These are phyloP conservation scores for Arvicanthis niloticus DNA, from an alignment of 2,113 vertebrate genomes.

Conservation along the genomic window DNA sequence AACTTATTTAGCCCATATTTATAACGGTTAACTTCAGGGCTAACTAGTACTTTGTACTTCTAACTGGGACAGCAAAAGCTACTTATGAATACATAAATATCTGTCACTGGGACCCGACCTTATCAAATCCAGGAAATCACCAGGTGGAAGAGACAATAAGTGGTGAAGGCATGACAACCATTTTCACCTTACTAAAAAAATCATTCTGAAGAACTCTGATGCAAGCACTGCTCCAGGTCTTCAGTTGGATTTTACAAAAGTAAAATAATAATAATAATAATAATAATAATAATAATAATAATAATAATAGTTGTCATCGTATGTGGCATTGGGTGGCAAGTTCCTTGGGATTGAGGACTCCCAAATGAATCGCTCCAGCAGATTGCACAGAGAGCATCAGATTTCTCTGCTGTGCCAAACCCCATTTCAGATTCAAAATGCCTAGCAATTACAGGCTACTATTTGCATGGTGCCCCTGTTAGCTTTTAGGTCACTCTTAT, in stretches of 20 bases:
- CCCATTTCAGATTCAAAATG: slow-evolving; percentile 86
- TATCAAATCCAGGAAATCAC: not conserved
- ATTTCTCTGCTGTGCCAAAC: slow-evolving; percentile 85
- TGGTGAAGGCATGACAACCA: not conserved
- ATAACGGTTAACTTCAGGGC: not conserved
- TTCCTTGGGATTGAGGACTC: slow-evolving; percentile 34
- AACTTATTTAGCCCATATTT: too few species aligned
- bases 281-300: not conserved
- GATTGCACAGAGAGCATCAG: slow-evolving; percentile 79
- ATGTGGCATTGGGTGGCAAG: not conserved
- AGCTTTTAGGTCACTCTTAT: slow-evolving; percentile 88
- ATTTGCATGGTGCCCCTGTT: slow-evolving; percentile 86
- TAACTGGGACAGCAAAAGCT: not conserved
- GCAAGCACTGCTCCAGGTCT: not conserved
- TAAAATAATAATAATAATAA: not conserved
- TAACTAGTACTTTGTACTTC: not conserved
- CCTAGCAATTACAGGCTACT: slow-evolving; percentile 80
- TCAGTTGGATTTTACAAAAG: slow-evolving; percentile 9
- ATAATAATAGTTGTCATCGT: not conserved
- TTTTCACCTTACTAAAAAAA: not conserved
- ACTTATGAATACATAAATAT: not conserved
- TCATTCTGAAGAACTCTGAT: not conserved
- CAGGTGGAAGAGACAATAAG: not conserved
- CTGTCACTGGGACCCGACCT: not conserved
- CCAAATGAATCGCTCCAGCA: slow-evolving; percentile 48